A percentile compares a stretch with the other conserved stretches of the same genome.
Conservation (phyloP, 92 coral and sea anemone species). For the Siderastrea siderea region DNA sequence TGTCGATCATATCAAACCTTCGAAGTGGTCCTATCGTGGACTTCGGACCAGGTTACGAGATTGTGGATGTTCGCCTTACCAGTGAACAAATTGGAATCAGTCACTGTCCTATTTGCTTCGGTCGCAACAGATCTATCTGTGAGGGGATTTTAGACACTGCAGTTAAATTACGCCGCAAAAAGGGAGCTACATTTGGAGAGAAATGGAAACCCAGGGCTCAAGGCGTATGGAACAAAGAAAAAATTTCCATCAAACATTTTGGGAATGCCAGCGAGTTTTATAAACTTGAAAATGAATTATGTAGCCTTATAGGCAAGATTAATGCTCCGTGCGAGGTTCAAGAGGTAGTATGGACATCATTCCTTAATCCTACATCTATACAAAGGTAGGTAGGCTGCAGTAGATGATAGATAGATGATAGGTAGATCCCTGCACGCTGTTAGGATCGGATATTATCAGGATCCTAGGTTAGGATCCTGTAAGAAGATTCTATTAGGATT, state of each 20-base stretch:
- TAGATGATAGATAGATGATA: too few relatives aligned
- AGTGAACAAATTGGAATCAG: conserved; percentile 45
- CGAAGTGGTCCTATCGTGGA: background rate
- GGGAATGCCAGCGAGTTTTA: conserved; percentile 67
- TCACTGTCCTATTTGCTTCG: conserved; percentile 91
- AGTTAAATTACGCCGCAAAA: conserved; percentile 33
- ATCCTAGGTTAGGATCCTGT: too few relatives aligned
- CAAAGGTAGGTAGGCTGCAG: conserved; percentile 58
- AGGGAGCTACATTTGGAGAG: background rate
- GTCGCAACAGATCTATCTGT: conserved; percentile 70
- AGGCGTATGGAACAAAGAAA: conserved; percentile 65
- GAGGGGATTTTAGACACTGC: conserved; percentile 53
- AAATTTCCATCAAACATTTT: conserved; percentile 79
- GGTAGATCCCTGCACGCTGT: too few relatives aligned
- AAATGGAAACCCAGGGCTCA: conserved; percentile 45
- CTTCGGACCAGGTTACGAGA: background rate
- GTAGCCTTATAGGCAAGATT: conserved; percentile 63
- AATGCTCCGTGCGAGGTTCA: conserved; percentile 65
- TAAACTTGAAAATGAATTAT: conserved; percentile 75
- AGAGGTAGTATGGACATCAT: conserved; percentile 71
- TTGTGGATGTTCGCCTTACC: background rate
- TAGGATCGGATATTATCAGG: too few relatives aligned
- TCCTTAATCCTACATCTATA: conserved; percentile 69
- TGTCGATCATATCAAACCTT: background rate
- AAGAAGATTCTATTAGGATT: too few relatives aligned